Percentiles rank a stretch among this genome's conserved stretches.
Evolutionary conservation across 2,797 vertebrate species (phyloP).

Genomic region (Molossus alvarezi): DNA sequence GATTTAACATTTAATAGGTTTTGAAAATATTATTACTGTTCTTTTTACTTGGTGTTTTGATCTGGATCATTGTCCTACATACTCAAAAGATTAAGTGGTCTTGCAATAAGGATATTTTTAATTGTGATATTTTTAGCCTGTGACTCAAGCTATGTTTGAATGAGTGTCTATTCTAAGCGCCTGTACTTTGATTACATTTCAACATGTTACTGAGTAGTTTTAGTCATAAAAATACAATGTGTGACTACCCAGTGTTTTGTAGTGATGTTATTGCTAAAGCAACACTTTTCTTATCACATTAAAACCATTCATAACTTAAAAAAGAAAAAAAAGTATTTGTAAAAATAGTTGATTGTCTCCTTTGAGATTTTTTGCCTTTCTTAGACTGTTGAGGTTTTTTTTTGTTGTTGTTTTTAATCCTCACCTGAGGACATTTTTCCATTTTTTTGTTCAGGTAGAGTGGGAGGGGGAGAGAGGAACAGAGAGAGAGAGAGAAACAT

Average conservation of each 20-base stretch:
- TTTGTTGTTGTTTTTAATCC: no score
- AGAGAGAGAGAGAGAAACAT: no score
- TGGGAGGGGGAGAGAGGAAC: no score
- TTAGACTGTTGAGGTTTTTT: conserved; percentile 47
- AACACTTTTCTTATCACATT: conserved; percentile 10
- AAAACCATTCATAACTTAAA: conserved; percentile 4
- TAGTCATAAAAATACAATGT: neutral
- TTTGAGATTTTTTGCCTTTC: conserved; percentile 66
- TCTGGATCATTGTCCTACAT: conserved; percentile 66
- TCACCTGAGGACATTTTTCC: no score
- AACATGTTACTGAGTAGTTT: conserved; percentile 55
- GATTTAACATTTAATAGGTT: conserved; percentile 61
- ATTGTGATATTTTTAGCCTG: conserved; percentile 76
- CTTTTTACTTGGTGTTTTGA: conserved; percentile 78
- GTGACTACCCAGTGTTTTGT: conserved; percentile 16
- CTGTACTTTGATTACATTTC: conserved; percentile 72
- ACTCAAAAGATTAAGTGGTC: conserved; percentile 70
- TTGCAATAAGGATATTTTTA: conserved; percentile 78
- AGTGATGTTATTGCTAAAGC: conserved; percentile 22
- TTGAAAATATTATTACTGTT: conserved; percentile 52
- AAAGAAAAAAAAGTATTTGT: conserved; percentile 37
- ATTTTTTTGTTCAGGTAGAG: no score
- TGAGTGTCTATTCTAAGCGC: conserved; percentile 71
- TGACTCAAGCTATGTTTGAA: conserved; percentile 70
- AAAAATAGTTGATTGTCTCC: conserved; percentile 50